Conservation (phyloP, 2,113 vertebrate genomes). For the Fregata magnificens region DNA sequence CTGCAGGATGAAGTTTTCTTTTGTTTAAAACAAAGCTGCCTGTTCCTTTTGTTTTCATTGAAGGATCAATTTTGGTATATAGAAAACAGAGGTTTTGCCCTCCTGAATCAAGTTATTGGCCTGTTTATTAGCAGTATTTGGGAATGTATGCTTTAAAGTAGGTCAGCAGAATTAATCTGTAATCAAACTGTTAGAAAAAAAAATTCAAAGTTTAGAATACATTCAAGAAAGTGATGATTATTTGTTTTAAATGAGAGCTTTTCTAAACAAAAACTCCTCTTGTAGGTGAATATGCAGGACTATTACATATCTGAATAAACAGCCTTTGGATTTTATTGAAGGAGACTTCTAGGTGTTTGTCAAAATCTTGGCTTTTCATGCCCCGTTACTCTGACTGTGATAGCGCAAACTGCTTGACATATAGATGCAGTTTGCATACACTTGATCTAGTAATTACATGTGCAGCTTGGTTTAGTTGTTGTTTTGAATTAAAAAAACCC, state of each 20-base stretch:
- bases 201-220: not conserved
- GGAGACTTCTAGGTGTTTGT: not conserved
- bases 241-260: not conserved
- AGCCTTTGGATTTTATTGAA: not conserved
- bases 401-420: not conserved
- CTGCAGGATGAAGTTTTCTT: not conserved
- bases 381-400: not conserved
- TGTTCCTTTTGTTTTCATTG: not conserved
- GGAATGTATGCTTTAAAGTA: not conserved
- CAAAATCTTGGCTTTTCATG: not conserved
- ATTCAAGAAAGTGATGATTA: not conserved
- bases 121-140: not conserved
- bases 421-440: not conserved
- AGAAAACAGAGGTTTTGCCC: not conserved
- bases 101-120: not conserved
- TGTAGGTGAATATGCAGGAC: not conserved
- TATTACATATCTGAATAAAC: not conserved
- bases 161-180: not conserved
- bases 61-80: not conserved
- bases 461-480: not conserved
- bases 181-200: not conserved
- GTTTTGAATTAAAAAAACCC: not conserved
- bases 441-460: not conserved
- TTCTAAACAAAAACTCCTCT: not conserved
- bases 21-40: not conserved